Percentiles rank a stretch among this genome's conserved stretches.
These are phyloP conservation scores for Acleris laterana DNA, from an alignment of 2,888 invertebrate genomes.

Conservation along the genomic window DNA sequence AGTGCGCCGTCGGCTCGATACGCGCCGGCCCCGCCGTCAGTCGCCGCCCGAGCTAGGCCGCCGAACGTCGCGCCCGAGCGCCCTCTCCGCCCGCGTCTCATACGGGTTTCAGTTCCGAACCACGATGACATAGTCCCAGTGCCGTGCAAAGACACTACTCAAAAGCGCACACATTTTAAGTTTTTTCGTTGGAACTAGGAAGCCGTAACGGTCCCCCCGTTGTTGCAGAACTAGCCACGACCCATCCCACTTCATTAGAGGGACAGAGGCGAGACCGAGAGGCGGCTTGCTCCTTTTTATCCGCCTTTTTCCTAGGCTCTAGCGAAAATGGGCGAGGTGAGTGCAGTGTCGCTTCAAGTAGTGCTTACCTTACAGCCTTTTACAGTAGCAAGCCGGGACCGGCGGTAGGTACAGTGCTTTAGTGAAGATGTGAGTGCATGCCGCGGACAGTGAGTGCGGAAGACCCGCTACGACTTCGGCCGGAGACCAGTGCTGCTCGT, in stretches of 20 bases:
- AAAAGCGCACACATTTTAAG: slow-evolving; percentile 81
- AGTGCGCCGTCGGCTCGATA: slow-evolving; percentile 88
- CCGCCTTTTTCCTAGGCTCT: slow-evolving; percentile 81
- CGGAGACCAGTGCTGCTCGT: slow-evolving; percentile 48
- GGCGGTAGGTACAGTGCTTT: slow-evolving; percentile 66
- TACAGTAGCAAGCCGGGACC: slow-evolving; percentile 60
- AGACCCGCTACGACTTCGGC: slow-evolving; percentile 49
- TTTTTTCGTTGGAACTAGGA: slow-evolving; percentile 78
- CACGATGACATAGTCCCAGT: slow-evolving; percentile 83
- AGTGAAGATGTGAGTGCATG: slow-evolving; percentile 77
- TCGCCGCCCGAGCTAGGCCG: slow-evolving; percentile 83
- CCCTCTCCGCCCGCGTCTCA: slow-evolving; percentile 77
- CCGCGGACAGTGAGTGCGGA: slow-evolving; percentile 68
- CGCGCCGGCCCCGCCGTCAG: slow-evolving; percentile 84
- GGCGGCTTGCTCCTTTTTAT: slow-evolving; percentile 79
- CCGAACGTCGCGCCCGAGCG: slow-evolving; percentile 76
- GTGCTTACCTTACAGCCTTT: slow-evolving; percentile 71
- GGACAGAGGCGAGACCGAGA: slow-evolving; percentile 78
- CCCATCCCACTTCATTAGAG: slow-evolving; percentile 76
- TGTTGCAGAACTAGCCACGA: slow-evolving; percentile 83
- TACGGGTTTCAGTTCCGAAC: slow-evolving; percentile 82
- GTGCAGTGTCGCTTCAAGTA: slow-evolving; percentile 78
- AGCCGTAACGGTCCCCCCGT: slow-evolving; percentile 79
- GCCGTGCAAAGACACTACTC: slow-evolving; percentile 78
- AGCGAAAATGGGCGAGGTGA: slow-evolving; percentile 84